Evolutionary conservation across 1,140 invertebrate species (phyloP), one percentile per base, ranked within the genome.

Genomic region (Rhopalosiphum maidis): DNA sequence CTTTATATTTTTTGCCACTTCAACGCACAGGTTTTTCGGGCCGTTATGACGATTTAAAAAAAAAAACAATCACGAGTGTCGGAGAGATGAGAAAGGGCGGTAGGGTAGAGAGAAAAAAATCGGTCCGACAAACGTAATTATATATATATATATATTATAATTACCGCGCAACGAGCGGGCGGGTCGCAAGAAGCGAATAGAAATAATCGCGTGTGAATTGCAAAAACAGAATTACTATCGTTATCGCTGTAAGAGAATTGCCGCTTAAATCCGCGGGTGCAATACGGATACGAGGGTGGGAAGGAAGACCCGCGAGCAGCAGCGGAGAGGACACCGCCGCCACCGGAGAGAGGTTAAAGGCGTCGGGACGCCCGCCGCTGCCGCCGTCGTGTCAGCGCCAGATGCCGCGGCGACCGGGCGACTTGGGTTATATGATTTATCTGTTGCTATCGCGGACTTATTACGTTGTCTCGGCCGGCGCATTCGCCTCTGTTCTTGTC

Each of bases 401-500:
- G 91, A 93, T 86, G 91, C 91, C 91, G 91, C 82, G 91, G 82
- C 91, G 91, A 83, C 91, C 91, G 41, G 77, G 90, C 90, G 90
- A 91, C 55, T 82, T 25, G 90, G 90, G 68, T 55, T 86, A 85
- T 93, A 93, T 93, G 91, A 93, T 93, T 93, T 93, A 93, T 93
- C 91, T 93, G 91, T 93, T 86, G 91, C 91, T 93, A 86, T 86
- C 91, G 48, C 82, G 82, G 91, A 85, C 91, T 93, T 93, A 93
- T 93, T 93, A 85, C 91, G 41, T 86, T 92, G 91, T 92, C 91
- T 92, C 91, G 91, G 91, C 46, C 77, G 91, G n/a, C 48, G 91
- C 68, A 83, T 92, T 92, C 87, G 91, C 68, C 91, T 93, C 91
- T 93, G 91, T 93, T 93, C 91, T 86, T 93, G 91, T 93, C 91